A percentile compares a stretch with the other conserved stretches of the same genome.
Evolutionary conservation across 1,140 invertebrate species (phyloP).

Genomic region (Hydropsyche tenuis): DNA sequence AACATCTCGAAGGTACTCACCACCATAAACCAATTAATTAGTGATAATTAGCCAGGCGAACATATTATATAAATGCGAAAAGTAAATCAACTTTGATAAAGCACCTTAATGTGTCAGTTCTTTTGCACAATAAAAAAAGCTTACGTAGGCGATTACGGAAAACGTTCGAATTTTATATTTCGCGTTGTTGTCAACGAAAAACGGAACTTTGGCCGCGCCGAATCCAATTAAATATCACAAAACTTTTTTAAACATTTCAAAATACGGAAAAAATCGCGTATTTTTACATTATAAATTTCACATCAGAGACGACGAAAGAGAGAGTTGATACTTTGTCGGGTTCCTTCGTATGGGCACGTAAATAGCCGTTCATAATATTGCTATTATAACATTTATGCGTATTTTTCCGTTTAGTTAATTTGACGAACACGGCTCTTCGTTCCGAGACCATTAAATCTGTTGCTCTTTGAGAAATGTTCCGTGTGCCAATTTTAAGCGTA

Average conservation of each 20-base stretch:
- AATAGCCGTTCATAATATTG: constrained; percentile 31
- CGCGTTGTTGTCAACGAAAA: no score
- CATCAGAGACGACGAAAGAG: not conserved
- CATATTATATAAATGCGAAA: no score
- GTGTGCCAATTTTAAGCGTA: constrained; percentile 35
- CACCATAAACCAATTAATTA: constrained; percentile 7
- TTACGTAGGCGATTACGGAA: no score
- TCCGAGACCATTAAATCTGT: constrained; percentile 31
- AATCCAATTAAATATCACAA: no score
- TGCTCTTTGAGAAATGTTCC: constrained; percentile 29
- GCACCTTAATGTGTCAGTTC: not conserved
- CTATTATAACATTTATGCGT: constrained; percentile 2
- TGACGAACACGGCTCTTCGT: constrained; percentile 22
- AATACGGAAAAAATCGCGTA: not conserved
- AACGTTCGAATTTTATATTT: no score
- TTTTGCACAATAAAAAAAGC: not conserved
- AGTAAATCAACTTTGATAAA: not conserved
- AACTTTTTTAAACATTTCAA: not conserved
- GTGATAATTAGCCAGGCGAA: not conserved
- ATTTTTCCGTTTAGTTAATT: constrained; percentile 30
- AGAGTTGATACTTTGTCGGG: constrained; percentile 24
- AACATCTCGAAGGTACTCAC: constrained; percentile 8
- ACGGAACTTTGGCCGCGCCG: no score
- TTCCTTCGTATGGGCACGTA: not conserved
- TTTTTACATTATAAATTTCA: not conserved